Percentiles rank a stretch among this genome's conserved stretches.
These are phyloP conservation scores for Loripinus fragilis DNA, from an alignment of 2,888 invertebrate genomes.

Conservation along the genomic window DNA sequence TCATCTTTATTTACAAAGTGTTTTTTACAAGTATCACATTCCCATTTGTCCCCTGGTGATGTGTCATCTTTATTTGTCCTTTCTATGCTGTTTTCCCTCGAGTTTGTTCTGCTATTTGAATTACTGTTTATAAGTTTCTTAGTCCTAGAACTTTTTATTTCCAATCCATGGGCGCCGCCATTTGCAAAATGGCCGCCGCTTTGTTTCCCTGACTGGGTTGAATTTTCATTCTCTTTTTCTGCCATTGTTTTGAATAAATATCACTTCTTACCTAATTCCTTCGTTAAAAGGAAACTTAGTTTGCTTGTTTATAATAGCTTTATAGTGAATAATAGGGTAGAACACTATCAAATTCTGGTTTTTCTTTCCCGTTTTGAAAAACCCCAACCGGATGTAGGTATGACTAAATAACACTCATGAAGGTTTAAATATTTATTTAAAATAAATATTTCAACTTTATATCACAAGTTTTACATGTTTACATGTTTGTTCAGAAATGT, in stretches of 20 bases:
- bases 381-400: constrained; percentile 5
- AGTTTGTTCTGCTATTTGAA: background rate
- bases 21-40: too few relatives aligned
- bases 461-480: too few relatives aligned
- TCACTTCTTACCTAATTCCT: background rate
- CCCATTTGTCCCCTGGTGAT: too few relatives aligned
- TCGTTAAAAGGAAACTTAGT: background rate
- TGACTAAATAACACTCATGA: too few relatives aligned
- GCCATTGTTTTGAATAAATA: background rate
- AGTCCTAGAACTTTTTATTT: background rate
- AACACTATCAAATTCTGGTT: background rate
- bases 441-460: too few relatives aligned
- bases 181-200: too few relatives aligned
- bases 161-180: constrained; percentile 2
- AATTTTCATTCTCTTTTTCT: background rate
- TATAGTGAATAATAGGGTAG: background rate
- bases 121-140: background rate
- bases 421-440: too few relatives aligned
- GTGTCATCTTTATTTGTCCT: background rate
- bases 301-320: background rate
- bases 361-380: background rate
- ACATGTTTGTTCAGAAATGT: too few relatives aligned
- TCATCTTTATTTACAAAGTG: too few relatives aligned
- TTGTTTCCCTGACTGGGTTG: too few relatives aligned
- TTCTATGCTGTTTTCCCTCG: constrained; percentile 4